phyloP scores from a whole-genome alignment of 2,888 invertebrate species.

The Ptilodon capucinus region DNA sequence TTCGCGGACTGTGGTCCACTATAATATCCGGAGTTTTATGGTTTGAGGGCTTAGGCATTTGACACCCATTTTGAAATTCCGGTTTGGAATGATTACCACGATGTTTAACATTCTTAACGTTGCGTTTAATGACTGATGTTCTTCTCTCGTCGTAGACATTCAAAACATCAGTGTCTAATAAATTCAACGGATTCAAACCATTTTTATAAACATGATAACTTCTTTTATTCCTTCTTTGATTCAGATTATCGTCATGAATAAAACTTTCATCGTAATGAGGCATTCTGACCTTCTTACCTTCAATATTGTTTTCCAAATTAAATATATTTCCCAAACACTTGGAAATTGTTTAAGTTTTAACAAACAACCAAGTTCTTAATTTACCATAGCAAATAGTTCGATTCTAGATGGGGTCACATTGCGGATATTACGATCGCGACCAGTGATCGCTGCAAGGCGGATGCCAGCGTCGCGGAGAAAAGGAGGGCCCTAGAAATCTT shows the following conservation, averaged over 20 bases:
- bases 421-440: constrained; percentile 48
- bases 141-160: constrained; percentile 67
- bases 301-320: not conserved
- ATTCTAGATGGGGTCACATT: constrained; percentile 38
- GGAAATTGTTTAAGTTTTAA: constrained; percentile 1
- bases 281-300: constrained; percentile 49
- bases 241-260: constrained; percentile 73
- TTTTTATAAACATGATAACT: constrained; percentile 78
- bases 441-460: constrained; percentile 44
- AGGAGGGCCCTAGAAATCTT: constrained; percentile 71
- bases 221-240: constrained; percentile 76
- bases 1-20: constrained; percentile 64
- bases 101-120: constrained; percentile 70
- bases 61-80: constrained; percentile 39
- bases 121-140: constrained; percentile 69
- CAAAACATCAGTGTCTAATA: constrained; percentile 58
- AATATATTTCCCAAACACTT: not conserved
- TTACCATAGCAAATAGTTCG: constrained; percentile 17
- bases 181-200: constrained; percentile 59
- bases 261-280: constrained; percentile 81
- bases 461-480: constrained; percentile 52
- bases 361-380: constrained; percentile 7
- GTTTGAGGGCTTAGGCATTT: constrained; percentile 37
- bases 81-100: constrained; percentile 59
- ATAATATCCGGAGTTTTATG: constrained; percentile 66